Base-by-base conservation (phyloP, 2,113 vertebrate genomes). In the Sphaerodactylus townsendi region DNA sequence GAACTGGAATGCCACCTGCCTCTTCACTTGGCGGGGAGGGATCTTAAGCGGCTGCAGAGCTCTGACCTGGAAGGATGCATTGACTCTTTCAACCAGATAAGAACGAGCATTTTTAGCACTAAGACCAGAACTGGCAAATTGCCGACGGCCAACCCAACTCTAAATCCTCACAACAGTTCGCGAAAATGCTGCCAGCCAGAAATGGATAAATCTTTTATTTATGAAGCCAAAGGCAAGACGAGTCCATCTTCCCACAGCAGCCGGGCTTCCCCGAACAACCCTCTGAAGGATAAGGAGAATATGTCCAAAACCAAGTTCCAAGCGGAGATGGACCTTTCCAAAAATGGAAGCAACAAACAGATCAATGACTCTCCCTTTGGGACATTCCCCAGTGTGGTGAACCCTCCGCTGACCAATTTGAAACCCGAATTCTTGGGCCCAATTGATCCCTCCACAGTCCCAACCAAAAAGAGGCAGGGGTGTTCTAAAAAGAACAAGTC, bases 401-500 rank as follows among this genome's bases (percentile, higher is more conserved):
- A 98, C 83, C 97, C 97, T 86, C 96, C 98, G 0, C 82, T 98
- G 92, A 98, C 96, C 81, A 97, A 95, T 82, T 86, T 98, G 85
- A 96, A 92, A 91, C 98, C 98, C 0, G 97, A 98, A 11, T 96
- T 97, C 72, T 93, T 97, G 81, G 96, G 97, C 90, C 96, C 96
- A 30, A 95, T 98, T n/a, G 97, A 97, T 87, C 95, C 97, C 28
- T 98, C 98, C 39, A 97, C 98, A 93, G 93, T 95, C 0, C 98
- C 98, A 69, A 98, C 97, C 76, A 98, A 97, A 94, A 98, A 98
- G 96, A 98, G 98, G 95, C 98, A 98, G 83, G 98, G 98, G 90
- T 99, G 99, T 83, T 97, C 97, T 82, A 98, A 97, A 95, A 99
- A 98, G 95, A 98, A 98, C 89, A 99, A 97, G 88, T 98, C 98